Base-by-base conservation (phyloP, 2,888 invertebrate genomes). In the Drosophila hamatofila region DNA sequence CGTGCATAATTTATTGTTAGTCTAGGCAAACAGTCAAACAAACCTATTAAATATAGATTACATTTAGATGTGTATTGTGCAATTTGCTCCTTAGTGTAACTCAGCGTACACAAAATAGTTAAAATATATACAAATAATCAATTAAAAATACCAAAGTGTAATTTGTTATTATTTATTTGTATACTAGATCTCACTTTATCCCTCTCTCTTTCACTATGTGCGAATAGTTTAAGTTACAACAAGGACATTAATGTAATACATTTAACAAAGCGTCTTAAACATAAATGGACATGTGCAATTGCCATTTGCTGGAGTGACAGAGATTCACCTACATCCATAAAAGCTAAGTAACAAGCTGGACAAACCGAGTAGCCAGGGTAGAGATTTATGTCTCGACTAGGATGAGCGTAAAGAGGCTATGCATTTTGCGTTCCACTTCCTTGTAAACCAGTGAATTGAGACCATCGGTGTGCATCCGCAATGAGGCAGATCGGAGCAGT, bases 371-470 rank as follows among this genome's bases (percentile, higher is more conserved):
- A 46, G 52, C 27, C 23, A 16, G 16, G 6, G 7, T 8, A 35
- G 51, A 25, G 61, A n/a, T n/a, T 87, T 72, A 93, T 48, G 92
- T 93, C 92, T 94, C 94, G 63, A 95, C 95, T 91, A 95, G 93
- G 89, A 95, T 93, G 92, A 95, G 95, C 71, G 95, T 95, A 89
- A 94, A 95, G n/a, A 95, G 92, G 75, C 94, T 94, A 88, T 95
- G 94, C 59, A 94, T 92, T 33, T 94, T 94, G 11, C 94, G 94
- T 41, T 94, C 94, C 23, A 94, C 94, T 90, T 94, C 94, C 49
- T 93, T 93, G 81, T 94, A 95, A 48, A 93, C 93, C 27, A 96
- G 90, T 12, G 95, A 94, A 90, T 94, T 96, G 27, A 96, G 91
- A 7, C 96, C 96, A 92, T 96, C 96, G 3, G 91, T 92, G 44